A percentile compares a stretch with the other conserved stretches of the same genome.
phyloP scores from a whole-genome alignment of 1,140 invertebrate species.

The Conopomorpha cramerella region DNA sequence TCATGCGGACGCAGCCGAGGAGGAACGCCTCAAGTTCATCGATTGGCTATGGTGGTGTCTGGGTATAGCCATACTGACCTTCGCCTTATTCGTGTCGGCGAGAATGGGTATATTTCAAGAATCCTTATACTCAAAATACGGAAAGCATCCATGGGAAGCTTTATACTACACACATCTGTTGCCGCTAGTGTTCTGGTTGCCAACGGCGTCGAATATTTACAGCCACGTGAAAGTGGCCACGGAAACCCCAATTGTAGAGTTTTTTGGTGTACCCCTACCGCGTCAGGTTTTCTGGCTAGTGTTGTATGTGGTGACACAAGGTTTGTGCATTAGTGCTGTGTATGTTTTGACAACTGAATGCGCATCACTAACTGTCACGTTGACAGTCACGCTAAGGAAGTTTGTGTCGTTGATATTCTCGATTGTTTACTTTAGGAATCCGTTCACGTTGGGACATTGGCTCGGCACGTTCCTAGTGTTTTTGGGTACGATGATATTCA shows the following conservation, averaged over 20 bases:
- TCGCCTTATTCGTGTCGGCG: conserved; percentile 91
- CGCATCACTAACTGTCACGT: conserved; percentile 90
- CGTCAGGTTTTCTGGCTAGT: conserved; percentile 79
- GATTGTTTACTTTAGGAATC: conserved; percentile 94
- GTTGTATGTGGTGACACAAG: conserved; percentile 91
- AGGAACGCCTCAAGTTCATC: conserved; percentile 51
- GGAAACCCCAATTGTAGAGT: conserved; percentile 59
- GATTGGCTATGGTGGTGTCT: conserved; percentile 83
- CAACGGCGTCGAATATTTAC: conserved; percentile 75
- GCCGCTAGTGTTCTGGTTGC: conserved; percentile 83
- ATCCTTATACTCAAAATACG: conserved; percentile 80
- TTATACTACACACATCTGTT: conserved; percentile 94
- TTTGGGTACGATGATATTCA: conserved; percentile 90
- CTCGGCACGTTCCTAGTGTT: conserved; percentile 91
- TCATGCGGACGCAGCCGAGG: conserved; percentile 41
- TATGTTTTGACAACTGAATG: conserved; percentile 94
- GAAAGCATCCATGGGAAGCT: conserved; percentile 94
- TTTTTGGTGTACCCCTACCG: conserved; percentile 66
- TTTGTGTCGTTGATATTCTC: conserved; percentile 95
- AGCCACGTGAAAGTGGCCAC: conserved; percentile 70
- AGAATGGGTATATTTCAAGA: conserved; percentile 98
- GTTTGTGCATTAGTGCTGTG: conserved; percentile 93
- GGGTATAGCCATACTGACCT: conserved; percentile 84
- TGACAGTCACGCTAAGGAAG: conserved; percentile 94
- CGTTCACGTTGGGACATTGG: conserved; percentile 93